These are phyloP conservation scores for Podotricha telesiphe DNA, from an alignment of 2,888 invertebrate species.

Conservation along the genomic window DNA sequence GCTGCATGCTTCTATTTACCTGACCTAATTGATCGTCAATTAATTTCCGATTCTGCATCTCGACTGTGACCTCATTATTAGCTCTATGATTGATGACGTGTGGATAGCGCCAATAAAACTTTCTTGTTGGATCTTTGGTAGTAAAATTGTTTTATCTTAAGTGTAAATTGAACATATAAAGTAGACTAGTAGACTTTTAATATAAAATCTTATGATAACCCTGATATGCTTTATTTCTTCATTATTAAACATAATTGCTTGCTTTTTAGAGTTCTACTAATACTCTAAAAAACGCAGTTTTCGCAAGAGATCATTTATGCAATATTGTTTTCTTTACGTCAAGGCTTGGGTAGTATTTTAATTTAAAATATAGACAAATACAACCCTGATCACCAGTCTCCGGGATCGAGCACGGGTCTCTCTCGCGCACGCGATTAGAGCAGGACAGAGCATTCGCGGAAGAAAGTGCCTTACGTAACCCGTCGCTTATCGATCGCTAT, in stretches of 20 bases:
- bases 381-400: slow-evolving; percentile 60
- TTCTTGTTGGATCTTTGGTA: not conserved
- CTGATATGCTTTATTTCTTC: too few species aligned
- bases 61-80: slow-evolving; percentile 18
- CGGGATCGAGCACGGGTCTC: slow-evolving; percentile 51
- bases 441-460: slow-evolving; percentile 65
- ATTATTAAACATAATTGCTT: too few species aligned
- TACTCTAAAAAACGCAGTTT: too few species aligned
- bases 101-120: slow-evolving; percentile 5
- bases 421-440: slow-evolving; percentile 51
- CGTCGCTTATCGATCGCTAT: slow-evolving; percentile 62
- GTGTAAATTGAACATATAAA: not conserved
- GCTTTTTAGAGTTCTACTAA: too few species aligned
- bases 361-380: not conserved
- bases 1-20: slow-evolving; percentile 18
- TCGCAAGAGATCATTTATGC: too few species aligned
- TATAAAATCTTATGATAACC: too few species aligned
- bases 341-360: too few species aligned
- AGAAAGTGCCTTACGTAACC: slow-evolving; percentile 76
- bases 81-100: slow-evolving; percentile 12
- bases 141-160: not conserved
- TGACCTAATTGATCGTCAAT: slow-evolving; percentile 27
- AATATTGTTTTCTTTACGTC: too few species aligned
- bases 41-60: slow-evolving; percentile 22
- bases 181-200: too few species aligned